These are phyloP conservation scores for Tenthredo scrophulariae DNA, from an alignment of 2,888 invertebrate genomes.

Conservation along the genomic window DNA sequence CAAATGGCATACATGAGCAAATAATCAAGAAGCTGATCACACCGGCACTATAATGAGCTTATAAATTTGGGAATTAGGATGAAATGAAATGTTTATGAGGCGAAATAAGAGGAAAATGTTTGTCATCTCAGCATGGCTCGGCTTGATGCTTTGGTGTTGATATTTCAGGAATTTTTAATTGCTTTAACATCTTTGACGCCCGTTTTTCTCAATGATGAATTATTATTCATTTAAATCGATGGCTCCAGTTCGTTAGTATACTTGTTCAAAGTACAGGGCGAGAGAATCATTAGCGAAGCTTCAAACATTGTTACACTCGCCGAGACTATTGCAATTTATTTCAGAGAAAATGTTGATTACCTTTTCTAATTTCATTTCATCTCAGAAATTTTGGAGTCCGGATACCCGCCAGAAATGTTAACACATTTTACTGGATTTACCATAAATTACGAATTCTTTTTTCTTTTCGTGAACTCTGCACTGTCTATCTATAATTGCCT, in stretches of 20 bases:
- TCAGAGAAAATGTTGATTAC: not conserved
- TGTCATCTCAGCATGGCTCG: not conserved
- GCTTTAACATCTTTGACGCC: not conserved
- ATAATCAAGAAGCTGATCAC: not conserved
- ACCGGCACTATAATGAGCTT: not conserved
- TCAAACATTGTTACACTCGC: not conserved
- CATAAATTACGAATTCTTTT: not conserved
- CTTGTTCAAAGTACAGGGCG: not conserved
- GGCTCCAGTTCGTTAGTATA: not conserved
- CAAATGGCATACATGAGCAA: not conserved
- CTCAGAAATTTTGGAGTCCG: not conserved
- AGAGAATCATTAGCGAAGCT: not conserved
- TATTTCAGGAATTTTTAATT: not conserved
- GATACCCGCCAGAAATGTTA: not conserved
- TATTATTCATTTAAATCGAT: not conserved
- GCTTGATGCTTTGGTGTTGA: not conserved
- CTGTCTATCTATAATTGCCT: not conserved
- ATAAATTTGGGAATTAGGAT: not conserved
- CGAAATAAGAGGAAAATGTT: not conserved
- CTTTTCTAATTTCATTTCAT: not conserved
- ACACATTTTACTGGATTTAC: not conserved
- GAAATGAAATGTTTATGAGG: not conserved
- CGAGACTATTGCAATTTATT: not conserved
- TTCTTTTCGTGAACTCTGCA: not conserved
- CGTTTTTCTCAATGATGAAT: not conserved